Base-by-base conservation (phyloP, 2,888 invertebrate genomes). In the Morinoia aosen region DNA sequence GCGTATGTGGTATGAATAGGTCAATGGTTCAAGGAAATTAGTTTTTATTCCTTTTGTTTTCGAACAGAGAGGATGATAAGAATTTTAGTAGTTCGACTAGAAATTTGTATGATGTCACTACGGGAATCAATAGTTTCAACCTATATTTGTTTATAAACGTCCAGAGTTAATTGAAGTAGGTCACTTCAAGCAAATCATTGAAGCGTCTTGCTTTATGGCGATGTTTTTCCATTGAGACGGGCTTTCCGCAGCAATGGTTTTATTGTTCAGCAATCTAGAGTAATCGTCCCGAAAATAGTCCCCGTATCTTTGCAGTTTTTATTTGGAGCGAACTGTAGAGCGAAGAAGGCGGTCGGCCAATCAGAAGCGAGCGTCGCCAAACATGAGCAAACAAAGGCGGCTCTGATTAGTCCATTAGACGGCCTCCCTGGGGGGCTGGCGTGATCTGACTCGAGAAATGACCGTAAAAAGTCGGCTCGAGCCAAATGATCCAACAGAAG, bases 361-460 rank as follows among this genome's bases (percentile, higher is more conserved):
- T 93, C 57, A 93, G 93, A 57, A 57, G 57, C 48, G 48, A 57
- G 57, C 93, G 57, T n/a, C 57, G 33, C 57, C n/a, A 57, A 57
- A 56, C 93, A 56, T 93, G 25, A 12, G 93, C 93, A 93, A 93
- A 93, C 93, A 93, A 93, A 93, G 93, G 93, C 93, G 33, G 57
- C 93, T 93, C 93, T 93, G 93, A 93, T 93, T 93, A 93, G 93
- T 25, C 93, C 93, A 93, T 93, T 93, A 93, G 93, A 93, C 57
- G 93, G 58, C 57, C 57, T 56, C 93, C 93, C 93, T 33, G 57
- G 93, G 33, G 93, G 12, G 57, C 56, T 33, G 7, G 48, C 93
- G 93, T 93, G 93, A 93, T 93, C 93, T 93, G 93, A 56, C 93
- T 93, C 93, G 16, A 57, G 93, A 93, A 93, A 93, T 57, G 93